Conservation (phyloP, 2,888 invertebrate genomes). For the Hemaris fuciformis region DNA sequence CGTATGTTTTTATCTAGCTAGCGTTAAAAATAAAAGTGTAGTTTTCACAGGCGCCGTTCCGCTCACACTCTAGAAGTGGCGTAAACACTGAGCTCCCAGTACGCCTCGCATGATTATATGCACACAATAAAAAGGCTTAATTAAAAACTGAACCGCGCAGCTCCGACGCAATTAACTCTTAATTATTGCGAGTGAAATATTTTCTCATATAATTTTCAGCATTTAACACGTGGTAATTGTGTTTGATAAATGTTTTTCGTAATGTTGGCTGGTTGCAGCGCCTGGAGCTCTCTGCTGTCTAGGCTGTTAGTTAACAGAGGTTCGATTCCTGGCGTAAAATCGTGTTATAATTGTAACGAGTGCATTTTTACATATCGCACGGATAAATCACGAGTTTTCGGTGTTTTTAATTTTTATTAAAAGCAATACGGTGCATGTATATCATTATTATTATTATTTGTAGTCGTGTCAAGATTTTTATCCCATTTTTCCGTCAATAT, state of each 20-base stretch:
- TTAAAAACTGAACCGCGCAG: conserved; percentile 62
- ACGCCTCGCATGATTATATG: conserved; percentile 52
- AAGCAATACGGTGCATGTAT: too few species aligned
- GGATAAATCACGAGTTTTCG: too few species aligned
- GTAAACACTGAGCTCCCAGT: conserved; percentile 21
- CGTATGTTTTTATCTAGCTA: not conserved
- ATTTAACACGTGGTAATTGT: not conserved
- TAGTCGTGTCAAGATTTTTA: too few species aligned
- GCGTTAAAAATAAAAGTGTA: not conserved
- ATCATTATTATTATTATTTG: too few species aligned
- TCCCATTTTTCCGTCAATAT: too few species aligned
- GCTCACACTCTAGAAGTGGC: conserved; percentile 35
- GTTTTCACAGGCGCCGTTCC: conserved; percentile 27
- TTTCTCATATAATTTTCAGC: not conserved
- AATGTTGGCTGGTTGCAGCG: too few species aligned
- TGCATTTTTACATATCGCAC: too few species aligned
- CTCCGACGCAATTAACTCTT: conserved; percentile 30
- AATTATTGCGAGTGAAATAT: conserved; percentile 11
- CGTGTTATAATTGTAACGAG: too few species aligned
- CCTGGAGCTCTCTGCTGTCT: too few species aligned
- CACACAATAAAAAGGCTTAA: conserved; percentile 55
- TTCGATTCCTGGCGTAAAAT: too few species aligned
- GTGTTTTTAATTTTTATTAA: too few species aligned
- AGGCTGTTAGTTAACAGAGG: too few species aligned
- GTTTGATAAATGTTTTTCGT: not conserved